Evolutionary conservation across 2,797 vertebrate species (phyloP).

Genomic region (Yasuhikotakia modesta): DNA sequence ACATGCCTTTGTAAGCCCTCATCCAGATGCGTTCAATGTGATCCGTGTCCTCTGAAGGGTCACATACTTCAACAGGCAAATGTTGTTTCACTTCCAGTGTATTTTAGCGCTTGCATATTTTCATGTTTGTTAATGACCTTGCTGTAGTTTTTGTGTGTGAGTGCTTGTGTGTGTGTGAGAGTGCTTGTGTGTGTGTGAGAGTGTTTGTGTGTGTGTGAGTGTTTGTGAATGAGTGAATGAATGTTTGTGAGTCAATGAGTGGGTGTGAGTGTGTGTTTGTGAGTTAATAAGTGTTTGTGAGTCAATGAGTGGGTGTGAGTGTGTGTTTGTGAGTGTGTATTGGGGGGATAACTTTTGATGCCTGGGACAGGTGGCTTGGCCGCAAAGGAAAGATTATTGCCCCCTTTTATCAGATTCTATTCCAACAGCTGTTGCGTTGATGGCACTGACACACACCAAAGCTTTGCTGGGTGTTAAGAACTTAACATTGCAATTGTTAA

Average conservation of each 20-base stretch:
- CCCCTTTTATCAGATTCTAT: conserved; percentile 5
- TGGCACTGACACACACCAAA: conserved; percentile 15
- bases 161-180: conserved; percentile 32
- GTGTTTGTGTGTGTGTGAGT: too few relatives aligned
- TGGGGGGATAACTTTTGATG: conserved; percentile 32
- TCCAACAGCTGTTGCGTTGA: conserved; percentile 50
- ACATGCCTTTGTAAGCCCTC: conserved; percentile 38
- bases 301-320: too few relatives aligned
- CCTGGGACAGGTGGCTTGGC: conserved; percentile 55
- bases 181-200: too few relatives aligned
- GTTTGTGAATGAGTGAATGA: too few relatives aligned
- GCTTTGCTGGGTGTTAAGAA: conserved; percentile 22
- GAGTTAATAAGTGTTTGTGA: too few relatives aligned
- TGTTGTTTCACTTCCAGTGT: conserved; percentile 7
- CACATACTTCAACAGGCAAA: not conserved
- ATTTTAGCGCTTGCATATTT: conserved; percentile 1
- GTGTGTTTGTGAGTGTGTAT: too few relatives aligned
- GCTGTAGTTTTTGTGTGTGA: not conserved
- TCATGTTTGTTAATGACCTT: not conserved
- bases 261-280: too few relatives aligned
- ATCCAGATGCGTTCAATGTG: conserved; percentile 41
- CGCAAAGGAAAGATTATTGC: conserved; percentile 43
- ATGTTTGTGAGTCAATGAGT: too few relatives aligned
- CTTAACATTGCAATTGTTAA: not conserved
- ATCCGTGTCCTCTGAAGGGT: conserved; percentile 19